Evolutionary conservation across 2,888 invertebrate genomes (phyloP).

Genomic region (Parnassius apollo): DNA sequence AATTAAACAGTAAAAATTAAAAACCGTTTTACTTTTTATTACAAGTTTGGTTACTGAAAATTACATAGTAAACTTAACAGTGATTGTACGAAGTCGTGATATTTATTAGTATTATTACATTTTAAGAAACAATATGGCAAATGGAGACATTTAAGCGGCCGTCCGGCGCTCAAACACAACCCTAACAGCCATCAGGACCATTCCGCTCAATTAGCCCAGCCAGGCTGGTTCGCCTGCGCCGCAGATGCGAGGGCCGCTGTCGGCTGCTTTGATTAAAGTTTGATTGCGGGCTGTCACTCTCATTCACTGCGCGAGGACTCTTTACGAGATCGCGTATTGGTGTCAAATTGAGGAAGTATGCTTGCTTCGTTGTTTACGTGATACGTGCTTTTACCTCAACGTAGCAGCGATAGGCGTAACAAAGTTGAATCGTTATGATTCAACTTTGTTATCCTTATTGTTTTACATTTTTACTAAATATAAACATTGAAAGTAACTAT

Average conservation of each 20-base stretch:
- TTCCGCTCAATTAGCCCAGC: constrained; percentile 73
- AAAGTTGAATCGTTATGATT: no score
- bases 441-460: no score
- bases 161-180: neutral
- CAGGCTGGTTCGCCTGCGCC: constrained; percentile 56
- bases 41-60: no score
- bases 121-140: neutral
- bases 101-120: neutral
- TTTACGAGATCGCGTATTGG: constrained; percentile 40
- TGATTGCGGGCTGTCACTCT: constrained; percentile 69
- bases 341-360: constrained; percentile 43
- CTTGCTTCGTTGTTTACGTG: constrained; percentile 31
- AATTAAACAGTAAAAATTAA: no score
- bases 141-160: constrained; percentile 12
- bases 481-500: no score
- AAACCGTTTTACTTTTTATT: no score
- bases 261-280: constrained; percentile 75
- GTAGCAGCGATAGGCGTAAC: no score
- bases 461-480: no score
- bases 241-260: constrained; percentile 54
- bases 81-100: no score
- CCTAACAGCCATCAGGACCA: constrained; percentile 43
- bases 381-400: neutral
- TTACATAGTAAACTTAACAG: no score
- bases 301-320: constrained; percentile 49